Evolutionary conservation across 1,140 invertebrate species (phyloP).

Genomic region (Muscidifurax raptorellus): DNA sequence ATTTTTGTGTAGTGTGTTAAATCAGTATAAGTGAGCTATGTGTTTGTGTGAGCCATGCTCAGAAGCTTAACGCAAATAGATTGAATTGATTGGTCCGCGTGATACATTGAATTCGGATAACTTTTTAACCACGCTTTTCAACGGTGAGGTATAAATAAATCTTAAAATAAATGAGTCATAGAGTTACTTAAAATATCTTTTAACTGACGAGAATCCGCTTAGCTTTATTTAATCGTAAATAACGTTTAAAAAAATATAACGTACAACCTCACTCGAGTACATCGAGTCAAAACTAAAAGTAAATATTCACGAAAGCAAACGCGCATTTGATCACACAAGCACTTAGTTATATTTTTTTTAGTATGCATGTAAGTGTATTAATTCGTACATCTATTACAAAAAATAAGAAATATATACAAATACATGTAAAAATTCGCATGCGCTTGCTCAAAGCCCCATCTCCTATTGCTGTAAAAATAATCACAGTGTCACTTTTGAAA

Average conservation of each 20-base stretch:
- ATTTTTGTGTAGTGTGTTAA: background rate
- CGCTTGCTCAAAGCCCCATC: constrained; percentile 73
- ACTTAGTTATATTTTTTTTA: constrained; percentile 20
- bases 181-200: background rate
- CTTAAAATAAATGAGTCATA: too few relatives aligned
- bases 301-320: background rate
- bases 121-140: too few relatives aligned
- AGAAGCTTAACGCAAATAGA: background rate
- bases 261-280: background rate
- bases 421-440: constrained; percentile 67
- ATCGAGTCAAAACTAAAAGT: background rate
- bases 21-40: background rate
- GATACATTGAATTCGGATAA: background rate
- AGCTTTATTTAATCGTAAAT: background rate
- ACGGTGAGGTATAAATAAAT: too few relatives aligned
- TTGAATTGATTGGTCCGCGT: background rate
- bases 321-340: constrained; percentile 35
- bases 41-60: constrained; percentile 26
- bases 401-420: constrained; percentile 66
- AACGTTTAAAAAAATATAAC: background rate
- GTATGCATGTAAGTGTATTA: constrained; percentile 54
- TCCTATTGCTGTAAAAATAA: constrained; percentile 75
- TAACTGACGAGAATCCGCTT: background rate
- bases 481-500: constrained; percentile 67
- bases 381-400: constrained; percentile 61